Evolutionary conservation across 2,888 invertebrate genomes (phyloP).

Genomic region (Rambutsinella grinnellia): DNA sequence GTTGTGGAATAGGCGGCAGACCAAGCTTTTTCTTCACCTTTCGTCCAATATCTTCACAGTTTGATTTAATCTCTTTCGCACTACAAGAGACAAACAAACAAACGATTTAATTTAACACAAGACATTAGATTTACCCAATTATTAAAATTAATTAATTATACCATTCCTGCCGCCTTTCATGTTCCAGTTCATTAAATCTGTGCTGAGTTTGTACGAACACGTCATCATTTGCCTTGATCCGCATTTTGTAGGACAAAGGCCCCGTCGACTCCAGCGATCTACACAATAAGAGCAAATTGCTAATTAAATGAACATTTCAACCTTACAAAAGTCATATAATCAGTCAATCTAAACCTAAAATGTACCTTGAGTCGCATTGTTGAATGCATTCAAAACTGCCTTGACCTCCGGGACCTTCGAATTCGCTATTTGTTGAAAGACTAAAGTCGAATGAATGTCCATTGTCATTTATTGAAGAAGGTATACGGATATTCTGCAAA

Average conservation of each 20-base stretch:
- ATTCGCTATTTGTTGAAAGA: constrained; percentile 83
- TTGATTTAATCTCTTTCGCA: constrained; percentile 93
- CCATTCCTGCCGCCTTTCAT: constrained; percentile 95
- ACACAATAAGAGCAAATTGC: constrained; percentile 64
- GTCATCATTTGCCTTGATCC: constrained; percentile 95
- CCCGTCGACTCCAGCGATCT: constrained; percentile 86
- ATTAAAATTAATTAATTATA: constrained; percentile 68
- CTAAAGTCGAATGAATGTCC: constrained; percentile 77
- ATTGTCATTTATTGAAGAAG: constrained; percentile 60
- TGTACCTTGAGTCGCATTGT: constrained; percentile 71
- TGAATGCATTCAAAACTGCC: constrained; percentile 94
- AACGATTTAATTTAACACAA: neutral
- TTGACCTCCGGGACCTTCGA: constrained; percentile 86
- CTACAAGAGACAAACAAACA: constrained; percentile 71
- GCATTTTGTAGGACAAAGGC: constrained; percentile 87
- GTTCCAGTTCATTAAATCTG: constrained; percentile 92
- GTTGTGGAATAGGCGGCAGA: constrained; percentile 52
- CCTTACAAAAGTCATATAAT: neutral
- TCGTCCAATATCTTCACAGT: constrained; percentile 89
- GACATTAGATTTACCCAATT: neutral
- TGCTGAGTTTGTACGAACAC: constrained; percentile 93
- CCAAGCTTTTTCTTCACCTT: constrained; percentile 82
- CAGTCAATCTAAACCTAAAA: neutral
- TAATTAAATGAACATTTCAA: neutral
- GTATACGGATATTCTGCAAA: constrained; percentile 66